phyloP scores from a whole-genome alignment of 2,113 vertebrate species.

The Bungarus multicinctus region DNA sequence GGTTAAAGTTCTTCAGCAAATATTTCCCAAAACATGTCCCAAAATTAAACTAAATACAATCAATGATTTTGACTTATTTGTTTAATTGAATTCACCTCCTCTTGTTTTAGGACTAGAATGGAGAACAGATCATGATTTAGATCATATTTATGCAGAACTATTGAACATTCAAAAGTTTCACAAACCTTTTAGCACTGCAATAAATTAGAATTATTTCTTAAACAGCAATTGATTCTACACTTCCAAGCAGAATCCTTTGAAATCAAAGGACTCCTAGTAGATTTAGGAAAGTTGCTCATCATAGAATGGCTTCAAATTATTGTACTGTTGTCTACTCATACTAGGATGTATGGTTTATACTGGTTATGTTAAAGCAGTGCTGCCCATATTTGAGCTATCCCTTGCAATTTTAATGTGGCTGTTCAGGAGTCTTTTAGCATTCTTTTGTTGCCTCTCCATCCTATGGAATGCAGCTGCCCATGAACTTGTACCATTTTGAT shows the following conservation, averaged over 20 bases:
- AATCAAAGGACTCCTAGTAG: neutral
- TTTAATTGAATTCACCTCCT: neutral
- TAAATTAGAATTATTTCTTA: slow-evolving; percentile 31
- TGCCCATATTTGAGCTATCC: slow-evolving; percentile 49
- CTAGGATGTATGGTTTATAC: slow-evolving; percentile 28
- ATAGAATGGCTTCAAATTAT: neutral
- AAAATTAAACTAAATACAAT: neutral
- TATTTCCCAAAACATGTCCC: neutral
- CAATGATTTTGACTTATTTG: neutral
- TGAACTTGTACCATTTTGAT: slow-evolving; percentile 78
- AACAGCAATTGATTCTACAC: neutral
- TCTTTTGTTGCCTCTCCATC: slow-evolving; percentile 78
- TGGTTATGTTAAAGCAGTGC: slow-evolving; percentile 31
- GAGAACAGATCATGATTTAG: neutral
- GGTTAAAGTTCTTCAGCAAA: neutral
- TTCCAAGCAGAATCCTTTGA: neutral
- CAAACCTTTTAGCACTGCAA: neutral
- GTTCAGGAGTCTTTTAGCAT: slow-evolving; percentile 67
- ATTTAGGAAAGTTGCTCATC: slow-evolving; percentile 1
- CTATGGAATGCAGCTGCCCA: slow-evolving; percentile 74
- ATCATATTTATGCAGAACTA: neutral
- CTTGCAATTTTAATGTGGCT: slow-evolving; percentile 73
- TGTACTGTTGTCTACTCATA: neutral
- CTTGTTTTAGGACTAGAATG: neutral
- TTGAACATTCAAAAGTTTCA: neutral